Conservation (phyloP, 2,888 invertebrate species). For the Poecilobothrus nobilitatus region DNA sequence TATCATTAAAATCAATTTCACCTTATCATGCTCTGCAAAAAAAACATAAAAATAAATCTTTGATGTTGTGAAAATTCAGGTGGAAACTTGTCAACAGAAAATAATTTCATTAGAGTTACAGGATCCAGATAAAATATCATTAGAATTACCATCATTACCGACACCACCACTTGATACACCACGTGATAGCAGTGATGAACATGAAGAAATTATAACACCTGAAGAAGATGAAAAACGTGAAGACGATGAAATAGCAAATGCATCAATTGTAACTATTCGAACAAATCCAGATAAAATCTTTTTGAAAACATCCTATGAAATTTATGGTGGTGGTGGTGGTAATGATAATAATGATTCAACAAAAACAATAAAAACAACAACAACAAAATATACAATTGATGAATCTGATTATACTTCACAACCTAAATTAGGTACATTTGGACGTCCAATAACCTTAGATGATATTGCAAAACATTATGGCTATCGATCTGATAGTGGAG, state of each 20-base stretch:
- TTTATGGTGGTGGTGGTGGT: slow-evolving; percentile 17
- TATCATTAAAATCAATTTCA: too few species aligned
- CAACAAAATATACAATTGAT: background rate
- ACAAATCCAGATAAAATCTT: slow-evolving; percentile 41
- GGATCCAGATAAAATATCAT: slow-evolving; percentile 45
- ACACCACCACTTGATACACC: slow-evolving; percentile 4
- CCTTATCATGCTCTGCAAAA: too few species aligned
- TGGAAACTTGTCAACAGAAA: slow-evolving; percentile 85
- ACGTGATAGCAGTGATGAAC: background rate
- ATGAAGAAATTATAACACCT: slow-evolving; percentile 40
- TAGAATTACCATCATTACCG: background rate
- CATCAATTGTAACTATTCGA: slow-evolving; percentile 46
- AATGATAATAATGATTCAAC: background rate
- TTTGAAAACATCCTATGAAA: slow-evolving; percentile 33
- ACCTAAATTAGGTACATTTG: slow-evolving; percentile 27
- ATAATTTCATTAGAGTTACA: slow-evolving; percentile 80
- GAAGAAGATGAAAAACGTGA: slow-evolving; percentile 40
- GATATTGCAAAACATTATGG: slow-evolving; percentile 21
- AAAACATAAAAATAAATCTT: too few species aligned
- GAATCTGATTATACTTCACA: slow-evolving; percentile 12
- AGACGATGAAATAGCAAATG: slow-evolving; percentile 50
- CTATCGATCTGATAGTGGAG: background rate
- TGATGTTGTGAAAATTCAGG: slow-evolving; percentile 42
- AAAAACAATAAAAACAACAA: background rate
- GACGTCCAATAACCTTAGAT: slow-evolving; percentile 32